Base-by-base conservation (phyloP, 2,888 invertebrate species). In the Saturnia pavonia region DNA sequence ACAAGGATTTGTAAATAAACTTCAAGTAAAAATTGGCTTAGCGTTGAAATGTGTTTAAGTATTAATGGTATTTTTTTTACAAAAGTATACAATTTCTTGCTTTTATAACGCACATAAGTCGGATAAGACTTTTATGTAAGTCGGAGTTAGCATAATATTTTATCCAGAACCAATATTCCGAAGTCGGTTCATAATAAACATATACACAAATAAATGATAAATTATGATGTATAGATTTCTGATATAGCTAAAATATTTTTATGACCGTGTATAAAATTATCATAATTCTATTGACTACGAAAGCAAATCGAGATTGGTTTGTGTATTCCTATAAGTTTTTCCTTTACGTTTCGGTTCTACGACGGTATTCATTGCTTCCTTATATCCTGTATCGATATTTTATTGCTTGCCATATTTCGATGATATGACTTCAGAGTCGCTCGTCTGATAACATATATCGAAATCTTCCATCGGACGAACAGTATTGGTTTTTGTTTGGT, bases 331-430 rank as follows among this genome's bases (percentile, higher is more conserved):
- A 78, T 73, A 78, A 80, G 78, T 77, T 77, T 77, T 76, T 76
- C 74, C 77, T 82, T 77, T 80, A 78, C 83, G 85, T 85, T 82
- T 84, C 84, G 84, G 77, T 79, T 81, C 82, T 77, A 74, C 77
- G 75, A 84, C 83, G 83, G 79, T 78, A 79, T 82, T 84, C 84
- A 89, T 90, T 83, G 88, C 88, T 88, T 88, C 85, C 88, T 87
- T 88, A 91, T 91, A 87, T 85, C 87, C 84, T 78, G 81, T 86
- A 86, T 88, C 85, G 88, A 83, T 88, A 89, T 93, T 93, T 93
- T 93, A 92, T 92, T 91, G 88, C 88, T 83, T 82, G 85, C 87
- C 85, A 90, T 91, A 92, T 92, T 88, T 92, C 86, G 85, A 80
- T 78, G 80, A 84, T 83, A 89, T 86, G 86, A 87, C 85, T 83